Percentiles rank a stretch among this genome's conserved stretches.
These are phyloP conservation scores for Heliocidaris tuberculata DNA, from an alignment of 35 echinoderm and acorn worm species.

Conservation along the genomic window DNA sequence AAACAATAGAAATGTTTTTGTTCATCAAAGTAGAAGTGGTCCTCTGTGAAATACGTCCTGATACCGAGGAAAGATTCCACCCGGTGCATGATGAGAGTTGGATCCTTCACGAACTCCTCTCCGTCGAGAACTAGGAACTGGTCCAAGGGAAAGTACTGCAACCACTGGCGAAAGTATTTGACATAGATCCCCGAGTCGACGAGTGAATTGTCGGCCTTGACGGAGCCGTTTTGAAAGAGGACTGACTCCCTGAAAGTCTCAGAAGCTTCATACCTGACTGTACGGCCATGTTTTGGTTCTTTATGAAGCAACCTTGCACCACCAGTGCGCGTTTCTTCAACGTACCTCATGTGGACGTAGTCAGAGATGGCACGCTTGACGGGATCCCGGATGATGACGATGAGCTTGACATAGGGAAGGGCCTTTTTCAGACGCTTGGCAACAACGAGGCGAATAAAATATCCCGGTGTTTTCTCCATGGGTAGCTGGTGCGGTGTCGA, in stretches of 20 bases:
- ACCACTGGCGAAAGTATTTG: constrained; percentile 59
- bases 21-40: constrained; percentile 60
- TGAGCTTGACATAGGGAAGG: constrained; percentile 42
- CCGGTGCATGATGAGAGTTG: constrained; percentile 36
- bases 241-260: constrained; percentile 78
- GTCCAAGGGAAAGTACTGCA: constrained; percentile 60
- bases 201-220: constrained; percentile 64
- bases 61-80: constrained; percentile 56
- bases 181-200: constrained; percentile 75
- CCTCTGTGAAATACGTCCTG: constrained; percentile 43
- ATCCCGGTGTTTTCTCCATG: constrained; percentile 69
- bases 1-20: constrained; percentile 68
- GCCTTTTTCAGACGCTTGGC: background rate
- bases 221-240: constrained; percentile 55
- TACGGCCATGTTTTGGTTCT: background rate
- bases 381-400: constrained; percentile 66
- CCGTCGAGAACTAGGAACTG: constrained; percentile 74
- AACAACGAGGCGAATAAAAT: constrained; percentile 9
- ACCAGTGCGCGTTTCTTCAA: background rate
- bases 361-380: constrained; percentile 69
- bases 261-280: constrained; percentile 36
- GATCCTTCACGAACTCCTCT: constrained; percentile 61
- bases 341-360: constrained; percentile 58
- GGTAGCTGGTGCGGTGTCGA: constrained; percentile 40
- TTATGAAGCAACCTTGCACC: constrained; percentile 16